Base-by-base conservation (phyloP, 2,888 invertebrate genomes). In the Blastobasis adustella region DNA sequence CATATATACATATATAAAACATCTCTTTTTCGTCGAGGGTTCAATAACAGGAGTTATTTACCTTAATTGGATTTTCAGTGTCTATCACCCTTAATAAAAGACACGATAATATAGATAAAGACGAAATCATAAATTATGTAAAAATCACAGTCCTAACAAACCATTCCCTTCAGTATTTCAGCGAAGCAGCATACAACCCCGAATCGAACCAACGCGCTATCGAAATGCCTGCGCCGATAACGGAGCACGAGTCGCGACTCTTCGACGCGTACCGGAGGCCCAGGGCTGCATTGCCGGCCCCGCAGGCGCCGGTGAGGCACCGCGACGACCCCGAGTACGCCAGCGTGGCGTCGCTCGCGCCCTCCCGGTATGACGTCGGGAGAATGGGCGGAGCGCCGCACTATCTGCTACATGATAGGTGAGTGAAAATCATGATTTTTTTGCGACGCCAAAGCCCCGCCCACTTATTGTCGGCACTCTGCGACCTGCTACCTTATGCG, bases 101-200 rank as follows among this genome's bases (percentile, higher is more conserved):
- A 23, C 23, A 23, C 23, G 3, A 23, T 23, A 23, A 23, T 23
- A 23, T 23, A 23, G 23, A 23, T 23, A 23, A 23, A 1, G 23
- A 23, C 23, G 3, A 23, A 23, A 23, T n/a, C n/a, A n/a, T 23
- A 23, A 23, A 2, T 3, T 23, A 23, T 1, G 3, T 23, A 23
- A 23, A 23, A 3, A 23, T 1, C 23, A 23, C 3, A 2, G 3
- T 23, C 23, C 23, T 23, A 23, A 23, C 23, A 23, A 23, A 23
- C 10, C 43, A 38, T 42, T 47, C 6, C 55, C 52, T 51, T 10
- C 84, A 96, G 96, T 96, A 95, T 85, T 97, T 96, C 82, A 93
- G 96, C 62, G 95, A 95, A 76, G 95, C 96, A 58, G 97, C 97
- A 36, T 95, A 97, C 79, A 95, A 96, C 75, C 96, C 97, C 46